Conservation (phyloP, 2,888 invertebrate genomes). For the Archips crataeganus region DNA sequence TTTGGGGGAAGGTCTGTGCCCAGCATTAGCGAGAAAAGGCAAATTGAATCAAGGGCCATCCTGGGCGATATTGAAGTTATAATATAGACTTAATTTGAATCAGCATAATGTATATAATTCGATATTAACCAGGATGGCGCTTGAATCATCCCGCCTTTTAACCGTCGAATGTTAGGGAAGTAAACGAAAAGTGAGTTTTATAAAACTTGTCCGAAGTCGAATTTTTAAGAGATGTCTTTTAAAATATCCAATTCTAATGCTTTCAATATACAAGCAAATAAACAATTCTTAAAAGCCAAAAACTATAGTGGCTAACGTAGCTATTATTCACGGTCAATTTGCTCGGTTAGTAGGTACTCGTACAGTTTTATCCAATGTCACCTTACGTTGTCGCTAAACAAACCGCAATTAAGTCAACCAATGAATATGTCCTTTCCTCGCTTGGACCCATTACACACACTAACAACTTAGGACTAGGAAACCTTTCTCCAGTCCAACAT, state of each 20-base stretch:
- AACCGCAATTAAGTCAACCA: slow-evolving; percentile 27
- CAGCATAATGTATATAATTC: too few relatives aligned
- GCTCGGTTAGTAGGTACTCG: not conserved
- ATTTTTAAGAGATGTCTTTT: too few relatives aligned
- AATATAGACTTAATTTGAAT: too few relatives aligned
- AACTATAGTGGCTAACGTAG: not conserved
- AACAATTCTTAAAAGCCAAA: not conserved
- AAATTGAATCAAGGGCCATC: too few relatives aligned
- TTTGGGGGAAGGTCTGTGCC: too few relatives aligned
- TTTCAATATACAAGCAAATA: not conserved
- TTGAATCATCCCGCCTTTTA: too few relatives aligned
- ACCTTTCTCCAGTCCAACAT: slow-evolving; percentile 32
- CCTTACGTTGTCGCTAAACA: not conserved
- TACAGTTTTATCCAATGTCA: slow-evolving; percentile 1
- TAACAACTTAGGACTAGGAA: slow-evolving; percentile 25
- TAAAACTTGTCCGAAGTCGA: not conserved
- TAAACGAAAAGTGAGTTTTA: not conserved
- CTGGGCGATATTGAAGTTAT: too few relatives aligned
- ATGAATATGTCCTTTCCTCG: slow-evolving; percentile 32
- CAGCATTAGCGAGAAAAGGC: too few relatives aligned
- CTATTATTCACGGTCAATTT: not conserved
- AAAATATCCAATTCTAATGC: not conserved
- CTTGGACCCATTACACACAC: slow-evolving; percentile 16
- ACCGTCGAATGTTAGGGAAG: not conserved
- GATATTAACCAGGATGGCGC: too few relatives aligned